phyloP scores from a whole-genome alignment of 2,888 invertebrate species.

The Cheilosia vernalis region DNA sequence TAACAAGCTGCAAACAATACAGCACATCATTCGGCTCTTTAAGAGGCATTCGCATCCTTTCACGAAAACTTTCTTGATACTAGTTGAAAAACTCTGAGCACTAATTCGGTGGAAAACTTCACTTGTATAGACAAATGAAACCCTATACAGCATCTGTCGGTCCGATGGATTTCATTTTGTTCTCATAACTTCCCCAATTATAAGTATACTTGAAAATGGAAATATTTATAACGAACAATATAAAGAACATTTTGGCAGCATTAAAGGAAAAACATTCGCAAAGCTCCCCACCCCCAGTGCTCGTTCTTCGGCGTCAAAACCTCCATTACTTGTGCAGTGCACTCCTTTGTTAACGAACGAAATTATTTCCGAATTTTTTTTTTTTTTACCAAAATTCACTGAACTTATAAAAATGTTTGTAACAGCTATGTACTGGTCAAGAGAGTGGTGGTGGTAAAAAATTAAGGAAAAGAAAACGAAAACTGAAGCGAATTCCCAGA shows the following conservation, averaged over 20 bases:
- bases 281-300: neutral
- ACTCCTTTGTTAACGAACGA: neutral
- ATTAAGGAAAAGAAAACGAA: conserved; percentile 2
- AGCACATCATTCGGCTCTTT: conserved; percentile 10
- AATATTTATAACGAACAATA: conserved; percentile 18
- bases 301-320: conserved; percentile 6
- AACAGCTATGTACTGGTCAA: neutral
- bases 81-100: conserved; percentile 8
- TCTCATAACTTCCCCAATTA: neutral
- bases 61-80: conserved; percentile 6
- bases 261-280: neutral
- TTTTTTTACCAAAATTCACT: neutral
- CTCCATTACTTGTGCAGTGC: neutral
- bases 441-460: neutral
- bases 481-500: conserved; percentile 20
- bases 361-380: neutral
- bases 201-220: neutral
- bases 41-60: conserved; percentile 2
- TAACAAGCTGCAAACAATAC: conserved; percentile 11
- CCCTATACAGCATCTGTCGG: neutral
- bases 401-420: conserved; percentile 9
- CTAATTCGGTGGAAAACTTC: neutral
- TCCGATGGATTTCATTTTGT: neutral
- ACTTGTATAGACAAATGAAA: neutral
- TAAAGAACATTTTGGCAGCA: conserved; percentile 3